Evolutionary conservation across 2,888 invertebrate genomes (phyloP).

Genomic region (Megamerina dolium): DNA sequence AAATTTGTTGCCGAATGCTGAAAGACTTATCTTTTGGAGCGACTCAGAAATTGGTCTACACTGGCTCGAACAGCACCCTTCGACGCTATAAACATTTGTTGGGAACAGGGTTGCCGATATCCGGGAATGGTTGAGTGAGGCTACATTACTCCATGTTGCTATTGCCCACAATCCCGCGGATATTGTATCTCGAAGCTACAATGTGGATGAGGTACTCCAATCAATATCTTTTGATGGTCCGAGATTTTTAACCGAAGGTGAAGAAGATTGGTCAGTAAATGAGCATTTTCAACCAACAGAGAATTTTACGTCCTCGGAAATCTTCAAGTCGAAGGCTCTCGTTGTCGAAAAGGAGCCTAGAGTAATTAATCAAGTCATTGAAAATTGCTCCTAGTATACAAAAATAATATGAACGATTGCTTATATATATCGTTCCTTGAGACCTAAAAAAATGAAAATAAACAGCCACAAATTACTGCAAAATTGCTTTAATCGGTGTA

Average conservation of each 20-base stretch:
- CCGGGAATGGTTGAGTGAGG: constrained; percentile 2
- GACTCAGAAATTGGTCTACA: background rate
- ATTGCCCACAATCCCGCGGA: too few relatives aligned
- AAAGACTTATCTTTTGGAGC: background rate
- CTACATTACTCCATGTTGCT: background rate
- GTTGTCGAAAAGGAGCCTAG: background rate
- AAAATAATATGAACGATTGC: background rate
- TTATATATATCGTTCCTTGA: constrained; percentile 1
- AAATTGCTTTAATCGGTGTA: background rate
- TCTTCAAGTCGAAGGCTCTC: background rate
- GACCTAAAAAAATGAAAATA: background rate
- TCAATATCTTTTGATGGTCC: constrained; percentile 2
- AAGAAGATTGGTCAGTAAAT: constrained; percentile 2
- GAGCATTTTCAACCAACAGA: constrained; percentile 1
- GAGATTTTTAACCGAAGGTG: constrained; percentile 1
- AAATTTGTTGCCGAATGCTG: background rate
- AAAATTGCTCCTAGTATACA: constrained; percentile 4
- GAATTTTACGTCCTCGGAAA: background rate
- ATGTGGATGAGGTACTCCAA: background rate
- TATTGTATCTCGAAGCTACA: constrained; percentile 10
- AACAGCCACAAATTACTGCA: constrained; percentile 3
- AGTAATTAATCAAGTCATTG: background rate
- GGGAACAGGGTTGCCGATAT: constrained; percentile 3
- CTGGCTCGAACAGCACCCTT: constrained; percentile 1
- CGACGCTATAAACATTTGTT: background rate